Base-by-base conservation (phyloP, 2,888 invertebrate species). In the Sussaba pulchella region DNA sequence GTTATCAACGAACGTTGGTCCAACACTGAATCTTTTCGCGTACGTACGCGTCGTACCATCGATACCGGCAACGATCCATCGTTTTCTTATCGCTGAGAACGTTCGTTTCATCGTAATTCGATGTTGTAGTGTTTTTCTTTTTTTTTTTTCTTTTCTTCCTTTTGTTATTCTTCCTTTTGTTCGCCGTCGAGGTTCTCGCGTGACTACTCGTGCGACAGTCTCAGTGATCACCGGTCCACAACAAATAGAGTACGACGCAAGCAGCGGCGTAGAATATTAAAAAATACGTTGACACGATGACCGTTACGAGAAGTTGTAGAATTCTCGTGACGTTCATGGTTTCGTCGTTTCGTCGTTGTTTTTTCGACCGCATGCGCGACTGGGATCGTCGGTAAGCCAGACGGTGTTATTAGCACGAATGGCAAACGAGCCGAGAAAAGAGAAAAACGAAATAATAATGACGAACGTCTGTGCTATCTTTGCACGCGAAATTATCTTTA, bases 231-330 rank as follows among this genome's bases (percentile, higher is more conserved):
- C 84, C 67, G 5, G 80, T 82, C 91, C 91, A 91, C 26, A 89
- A 70, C 26, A 91, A 85, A 74, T 88, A 90, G 1, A 92, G 66
- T 36, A 90, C 80, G 14, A 89, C 81, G 26, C 82, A 78, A 2
- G 82, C 81, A 21, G 87, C 91, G 26, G 85, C 76, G 81, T 92
- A 92, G 73, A 92, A 88, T 14, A 91, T 45, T 24, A 92, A 84
- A 85, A 92, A 91, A 81, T 92, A 92, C 72, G 88, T 86, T 8
- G 89, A 89, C 50, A 92, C 81, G 10, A 87, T 63, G 73, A 88
- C 86, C 19, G 91, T 91, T 26, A 89, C 72, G 47, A 88, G 75
- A 26, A 92, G 85, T 69, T 91, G 88, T 54, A 90, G 47, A 54
- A 89, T 83, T 74, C 91, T 86, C 72, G 83, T 81, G 50, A 80